Conservation (phyloP, 2,797 vertebrate genomes). For the Eupleurogrammus muticus region DNA sequence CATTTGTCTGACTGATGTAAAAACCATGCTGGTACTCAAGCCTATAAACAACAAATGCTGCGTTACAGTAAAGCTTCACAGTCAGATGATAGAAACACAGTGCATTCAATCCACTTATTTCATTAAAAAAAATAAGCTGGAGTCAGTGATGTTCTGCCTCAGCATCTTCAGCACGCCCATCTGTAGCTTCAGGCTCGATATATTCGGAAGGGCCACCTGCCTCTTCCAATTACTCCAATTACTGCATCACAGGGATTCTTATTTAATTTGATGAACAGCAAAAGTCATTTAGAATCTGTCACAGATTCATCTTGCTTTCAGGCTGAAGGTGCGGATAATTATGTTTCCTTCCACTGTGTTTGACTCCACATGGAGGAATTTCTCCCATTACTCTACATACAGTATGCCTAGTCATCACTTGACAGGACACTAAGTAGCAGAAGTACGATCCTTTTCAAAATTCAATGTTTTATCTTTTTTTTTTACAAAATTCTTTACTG, state of each 20-base stretch:
- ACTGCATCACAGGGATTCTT: conserved; percentile 8
- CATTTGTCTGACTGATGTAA: too few relatives aligned
- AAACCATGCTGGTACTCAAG: too few relatives aligned
- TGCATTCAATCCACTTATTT: background rate
- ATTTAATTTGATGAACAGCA: conserved; percentile 10
- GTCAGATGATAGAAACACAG: background rate
- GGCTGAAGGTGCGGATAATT: too few relatives aligned
- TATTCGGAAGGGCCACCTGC: too few relatives aligned
- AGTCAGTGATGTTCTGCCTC: background rate
- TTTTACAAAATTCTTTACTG: background rate
- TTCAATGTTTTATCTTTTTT: background rate
- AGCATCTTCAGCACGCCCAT: background rate
- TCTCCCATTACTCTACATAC: too few relatives aligned
- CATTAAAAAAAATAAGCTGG: background rate
- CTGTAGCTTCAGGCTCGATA: conserved; percentile 4
- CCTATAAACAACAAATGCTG: too few relatives aligned
- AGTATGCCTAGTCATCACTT: too few relatives aligned
- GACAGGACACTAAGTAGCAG: too few relatives aligned
- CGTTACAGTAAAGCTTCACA: background rate
- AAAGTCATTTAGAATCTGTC: background rate
- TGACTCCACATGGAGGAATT: too few relatives aligned
- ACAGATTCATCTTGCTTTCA: too few relatives aligned
- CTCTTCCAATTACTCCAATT: too few relatives aligned
- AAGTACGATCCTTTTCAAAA: background rate
- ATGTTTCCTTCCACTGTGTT: too few relatives aligned